phyloP scores from a whole-genome alignment of 2,797 vertebrate genomes.

The Heterohyrax brucei region DNA sequence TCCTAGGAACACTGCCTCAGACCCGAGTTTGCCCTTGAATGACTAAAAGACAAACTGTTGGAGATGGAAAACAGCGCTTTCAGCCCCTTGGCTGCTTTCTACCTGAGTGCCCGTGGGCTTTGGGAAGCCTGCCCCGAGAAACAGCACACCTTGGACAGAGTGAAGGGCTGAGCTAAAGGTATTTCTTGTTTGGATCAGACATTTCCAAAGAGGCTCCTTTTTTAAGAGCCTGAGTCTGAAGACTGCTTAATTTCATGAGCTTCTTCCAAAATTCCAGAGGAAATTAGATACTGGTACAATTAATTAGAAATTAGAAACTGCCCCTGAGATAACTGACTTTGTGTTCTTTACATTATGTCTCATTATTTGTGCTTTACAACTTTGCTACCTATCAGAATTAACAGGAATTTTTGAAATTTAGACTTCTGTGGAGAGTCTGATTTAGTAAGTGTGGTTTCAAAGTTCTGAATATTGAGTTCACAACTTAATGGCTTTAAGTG shows the following conservation, averaged over 20 bases:
- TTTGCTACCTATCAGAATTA: neutral
- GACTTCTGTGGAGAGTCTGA: neutral
- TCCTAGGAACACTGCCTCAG: neutral
- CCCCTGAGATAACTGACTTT: neutral
- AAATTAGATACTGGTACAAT: constrained; percentile 8
- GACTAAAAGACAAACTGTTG: neutral
- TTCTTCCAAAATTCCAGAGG: neutral
- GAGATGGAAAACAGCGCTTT: fast-evolving
- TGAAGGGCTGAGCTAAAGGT: neutral
- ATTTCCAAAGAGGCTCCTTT: neutral
- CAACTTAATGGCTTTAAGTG: too few relatives aligned
- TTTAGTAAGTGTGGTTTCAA: neutral
- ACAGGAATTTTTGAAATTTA: neutral
- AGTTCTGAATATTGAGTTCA: too few relatives aligned
- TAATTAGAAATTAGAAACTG: neutral
- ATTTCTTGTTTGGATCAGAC: neutral
- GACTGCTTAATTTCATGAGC: neutral
- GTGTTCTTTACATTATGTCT: neutral
- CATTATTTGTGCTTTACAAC: neutral
- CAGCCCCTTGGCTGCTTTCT: neutral
- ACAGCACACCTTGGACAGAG: neutral
- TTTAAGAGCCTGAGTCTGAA: neutral
- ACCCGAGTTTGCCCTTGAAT: neutral
- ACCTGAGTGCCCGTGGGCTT: neutral
- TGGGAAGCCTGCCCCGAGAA: neutral